Conservation (phyloP, 2,888 invertebrate genomes). For the Oegoconia quadripuncta region DNA sequence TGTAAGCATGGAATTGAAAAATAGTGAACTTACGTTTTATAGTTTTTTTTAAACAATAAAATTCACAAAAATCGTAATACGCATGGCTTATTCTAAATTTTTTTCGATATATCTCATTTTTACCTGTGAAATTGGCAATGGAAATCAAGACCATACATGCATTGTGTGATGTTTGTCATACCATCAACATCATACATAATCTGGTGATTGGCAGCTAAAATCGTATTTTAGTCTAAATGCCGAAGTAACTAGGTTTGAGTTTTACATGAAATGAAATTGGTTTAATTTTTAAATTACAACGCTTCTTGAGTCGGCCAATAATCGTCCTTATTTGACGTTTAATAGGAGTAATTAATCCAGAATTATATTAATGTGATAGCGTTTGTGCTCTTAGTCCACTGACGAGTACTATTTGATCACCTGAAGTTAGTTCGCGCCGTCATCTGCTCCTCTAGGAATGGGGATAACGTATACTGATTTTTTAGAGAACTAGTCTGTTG, state of each 20-base stretch:
- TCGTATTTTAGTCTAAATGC: not conserved
- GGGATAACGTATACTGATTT: no score
- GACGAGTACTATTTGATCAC: no score
- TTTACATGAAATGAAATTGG: constrained; percentile 40
- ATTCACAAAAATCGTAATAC: constrained; percentile 1
- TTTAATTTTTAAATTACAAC: no score
- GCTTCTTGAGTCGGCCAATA: no score
- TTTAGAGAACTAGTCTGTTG: no score
- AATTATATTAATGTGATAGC: no score
- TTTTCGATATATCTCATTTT: not conserved
- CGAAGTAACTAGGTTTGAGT: constrained; percentile 28
- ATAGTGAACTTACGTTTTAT: no score
- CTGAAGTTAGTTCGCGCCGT: no score
- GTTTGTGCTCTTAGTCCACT: no score
- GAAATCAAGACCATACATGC: constrained; percentile 11
- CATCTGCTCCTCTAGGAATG: no score
- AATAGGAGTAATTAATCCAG: no score
- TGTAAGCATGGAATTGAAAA: constrained; percentile 2
- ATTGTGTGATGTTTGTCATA: constrained; percentile 39
- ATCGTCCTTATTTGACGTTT: no score
- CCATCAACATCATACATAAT: constrained; percentile 21
- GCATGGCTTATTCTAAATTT: constrained; percentile 10
- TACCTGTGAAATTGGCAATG: not conserved
- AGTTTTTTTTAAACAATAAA: constrained; percentile 1
- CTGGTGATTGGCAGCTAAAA: constrained; percentile 49